phyloP scores from a whole-genome alignment of 1,140 invertebrate genomes.

The Mycetomoellerius zeteki region DNA sequence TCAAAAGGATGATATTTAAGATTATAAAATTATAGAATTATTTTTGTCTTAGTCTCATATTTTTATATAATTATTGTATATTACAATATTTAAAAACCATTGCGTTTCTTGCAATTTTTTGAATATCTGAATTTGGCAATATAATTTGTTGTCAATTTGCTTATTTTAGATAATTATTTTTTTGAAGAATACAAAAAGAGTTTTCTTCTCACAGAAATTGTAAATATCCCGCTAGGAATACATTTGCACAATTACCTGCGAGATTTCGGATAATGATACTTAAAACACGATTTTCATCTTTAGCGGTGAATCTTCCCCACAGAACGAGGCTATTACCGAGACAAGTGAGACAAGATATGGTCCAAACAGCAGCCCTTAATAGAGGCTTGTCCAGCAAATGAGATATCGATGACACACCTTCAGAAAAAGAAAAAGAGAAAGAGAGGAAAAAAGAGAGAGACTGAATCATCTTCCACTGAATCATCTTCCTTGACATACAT shows the following conservation, averaged over 20 bases:
- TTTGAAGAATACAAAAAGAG: neutral
- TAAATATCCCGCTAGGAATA: neutral
- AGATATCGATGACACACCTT: constrained; percentile 90
- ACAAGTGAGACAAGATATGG: constrained; percentile 90
- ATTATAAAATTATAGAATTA: constrained; percentile 3
- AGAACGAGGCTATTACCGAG: constrained; percentile 91
- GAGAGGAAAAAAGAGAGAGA: neutral
- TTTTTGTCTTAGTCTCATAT: neutral
- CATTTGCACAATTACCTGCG: constrained; percentile 86
- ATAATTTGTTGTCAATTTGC: no score
- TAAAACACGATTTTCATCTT: constrained; percentile 88
- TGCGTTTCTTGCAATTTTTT: neutral
- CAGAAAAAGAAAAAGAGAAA: neutral
- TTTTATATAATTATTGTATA: neutral
- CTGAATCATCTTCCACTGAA: neutral
- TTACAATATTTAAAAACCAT: neutral
- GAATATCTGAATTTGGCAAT: neutral
- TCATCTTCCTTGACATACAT: neutral
- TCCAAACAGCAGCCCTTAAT: constrained; percentile 91
- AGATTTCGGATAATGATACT: constrained; percentile 91
- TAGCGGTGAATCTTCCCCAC: constrained; percentile 89
- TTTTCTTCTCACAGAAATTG: neutral
- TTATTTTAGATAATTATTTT: neutral
- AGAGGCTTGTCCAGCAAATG: constrained; percentile 90
- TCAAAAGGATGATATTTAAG: neutral